Base-by-base conservation (phyloP, 2,888 invertebrate species). In the Agonopterix heracliana region DNA sequence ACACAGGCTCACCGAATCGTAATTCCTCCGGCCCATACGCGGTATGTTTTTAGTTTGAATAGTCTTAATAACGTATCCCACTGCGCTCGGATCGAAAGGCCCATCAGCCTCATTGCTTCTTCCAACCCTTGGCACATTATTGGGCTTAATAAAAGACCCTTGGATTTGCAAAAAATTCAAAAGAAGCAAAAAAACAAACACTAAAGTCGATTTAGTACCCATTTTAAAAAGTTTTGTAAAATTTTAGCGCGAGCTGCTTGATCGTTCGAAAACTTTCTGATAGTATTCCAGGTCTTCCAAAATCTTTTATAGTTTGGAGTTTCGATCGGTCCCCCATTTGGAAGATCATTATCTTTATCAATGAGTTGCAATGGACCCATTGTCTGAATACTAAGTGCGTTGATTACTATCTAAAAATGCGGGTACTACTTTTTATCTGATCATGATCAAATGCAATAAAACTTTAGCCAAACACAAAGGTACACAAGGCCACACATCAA, bases 61-160 rank as follows among this genome's bases (percentile, higher is more conserved):
- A 34, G 84, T 82, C 69, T 87, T 87, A 44, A 88, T 87, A 52
- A 88, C 88, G 49, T 88, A 88, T 3, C 86, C 87, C 80, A 81
- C 78, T 47, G 73, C 59, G 38, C 71, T 74, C 50, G 80, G 77
- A 47, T 81, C 85, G 51, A 69, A 87, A 3, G 76, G 68, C 11
- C 71, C 75, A 26, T 74, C 74, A 8, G 71, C 81, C 56, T 88
- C 87, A 53, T 81, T 86, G 47, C 87, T 88, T 53, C 87, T 74
- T 0, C 87, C 87, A 48, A 87, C 79, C 46, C 87, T 71, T 3
- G 87, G 87, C 9, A 88, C 77, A 63, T 80, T 88, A 59, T 87
- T 87, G 1, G 83, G 78, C 54, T 86, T 88, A 55, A 88, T 82
- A 59, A 88, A 86, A 3, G 87, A 80, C 51, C 76, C 71, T 43